Conservation (phyloP, 1,140 invertebrate genomes). For the Catajapyx aquilonaris region DNA sequence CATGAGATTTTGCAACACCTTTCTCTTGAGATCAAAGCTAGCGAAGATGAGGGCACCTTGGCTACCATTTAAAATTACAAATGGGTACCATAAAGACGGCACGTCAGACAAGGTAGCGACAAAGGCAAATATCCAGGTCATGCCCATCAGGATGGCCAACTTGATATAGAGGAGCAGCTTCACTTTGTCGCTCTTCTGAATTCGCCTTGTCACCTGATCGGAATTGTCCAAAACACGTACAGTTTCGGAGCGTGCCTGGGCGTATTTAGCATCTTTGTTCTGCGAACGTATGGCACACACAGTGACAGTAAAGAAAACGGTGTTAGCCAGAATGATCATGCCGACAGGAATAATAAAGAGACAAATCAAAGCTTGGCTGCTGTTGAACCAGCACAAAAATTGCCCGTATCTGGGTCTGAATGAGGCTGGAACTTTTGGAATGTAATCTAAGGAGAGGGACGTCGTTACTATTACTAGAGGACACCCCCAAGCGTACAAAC, state of each 20-base stretch:
- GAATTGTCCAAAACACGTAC: conserved; percentile 7
- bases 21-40: conserved; percentile 23
- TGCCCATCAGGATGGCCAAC: conserved; percentile 24
- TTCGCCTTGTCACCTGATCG: conserved; percentile 4
- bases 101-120: conserved; percentile 16
- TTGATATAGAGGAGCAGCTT: conserved; percentile 26
- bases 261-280: conserved; percentile 9
- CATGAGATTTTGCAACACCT: too few relatives aligned
- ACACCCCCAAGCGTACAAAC: conserved; percentile 17
- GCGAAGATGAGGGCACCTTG: conserved; percentile 27
- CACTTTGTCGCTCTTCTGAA: conserved; percentile 12
- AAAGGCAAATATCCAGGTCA: conserved; percentile 27
- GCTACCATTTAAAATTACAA: conserved; percentile 23
- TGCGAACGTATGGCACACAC: conserved; percentile 14
- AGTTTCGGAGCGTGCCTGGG: conserved; percentile 7
- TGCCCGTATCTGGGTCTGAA: conserved; percentile 16
- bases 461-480: conserved; percentile 15
- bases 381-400: conserved; percentile 18
- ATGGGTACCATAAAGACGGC: conserved; percentile 19
- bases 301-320: conserved; percentile 20
- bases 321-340: conserved; percentile 18
- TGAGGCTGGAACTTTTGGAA: conserved; percentile 5
- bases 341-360: conserved; percentile 23
- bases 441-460: conserved; percentile 15
- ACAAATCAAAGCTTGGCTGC: conserved; percentile 14